These are phyloP conservation scores for Penaeus japonicus DNA, from an alignment of 1,140 invertebrate species.

Conservation along the genomic window DNA sequence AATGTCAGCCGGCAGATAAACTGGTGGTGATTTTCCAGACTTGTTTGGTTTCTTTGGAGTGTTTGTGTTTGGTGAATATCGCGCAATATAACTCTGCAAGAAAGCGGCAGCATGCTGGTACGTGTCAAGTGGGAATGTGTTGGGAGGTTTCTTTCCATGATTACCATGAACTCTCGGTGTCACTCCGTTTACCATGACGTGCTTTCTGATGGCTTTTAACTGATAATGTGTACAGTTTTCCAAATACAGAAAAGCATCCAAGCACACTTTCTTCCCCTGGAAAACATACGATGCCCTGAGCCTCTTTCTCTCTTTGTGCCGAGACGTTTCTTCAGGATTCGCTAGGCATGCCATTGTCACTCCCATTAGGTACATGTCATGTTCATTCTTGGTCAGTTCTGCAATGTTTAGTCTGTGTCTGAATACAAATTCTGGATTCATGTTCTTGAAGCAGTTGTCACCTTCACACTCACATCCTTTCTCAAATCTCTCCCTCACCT, in stretches of 20 bases:
- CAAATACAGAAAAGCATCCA: conserved; percentile 80
- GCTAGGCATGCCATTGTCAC: conserved; percentile 80
- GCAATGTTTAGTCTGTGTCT: conserved; percentile 79
- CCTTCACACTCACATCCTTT: conserved; percentile 80
- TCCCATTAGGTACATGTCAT: conserved; percentile 81
- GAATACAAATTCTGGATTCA: conserved; percentile 78
- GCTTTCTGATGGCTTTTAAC: conserved; percentile 78
- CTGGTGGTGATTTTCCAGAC: conserved; percentile 66
- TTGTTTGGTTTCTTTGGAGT: conserved; percentile 61
- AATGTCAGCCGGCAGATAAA: conserved; percentile 75
- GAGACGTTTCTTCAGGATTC: conserved; percentile 76
- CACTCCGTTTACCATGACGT: conserved; percentile 80
- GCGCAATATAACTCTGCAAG: conserved; percentile 74
- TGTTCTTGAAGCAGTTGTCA: conserved; percentile 75
- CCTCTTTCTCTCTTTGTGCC: conserved; percentile 76
- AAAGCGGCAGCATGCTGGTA: conserved; percentile 80
- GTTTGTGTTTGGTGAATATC: conserved; percentile 63
- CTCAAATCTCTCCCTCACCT: conserved; percentile 75
- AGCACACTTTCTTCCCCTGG: conserved; percentile 76
- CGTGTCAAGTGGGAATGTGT: conserved; percentile 79
- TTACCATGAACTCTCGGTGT: conserved; percentile 80
- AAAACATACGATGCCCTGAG: conserved; percentile 77
- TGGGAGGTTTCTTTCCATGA: conserved; percentile 81
- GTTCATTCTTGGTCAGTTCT: conserved; percentile 78
- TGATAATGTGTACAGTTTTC: conserved; percentile 84